Percentiles rank a stretch among this genome's conserved stretches.
Evolutionary conservation across 1,140 invertebrate species (phyloP).

Genomic region (Uloborus diversus): DNA sequence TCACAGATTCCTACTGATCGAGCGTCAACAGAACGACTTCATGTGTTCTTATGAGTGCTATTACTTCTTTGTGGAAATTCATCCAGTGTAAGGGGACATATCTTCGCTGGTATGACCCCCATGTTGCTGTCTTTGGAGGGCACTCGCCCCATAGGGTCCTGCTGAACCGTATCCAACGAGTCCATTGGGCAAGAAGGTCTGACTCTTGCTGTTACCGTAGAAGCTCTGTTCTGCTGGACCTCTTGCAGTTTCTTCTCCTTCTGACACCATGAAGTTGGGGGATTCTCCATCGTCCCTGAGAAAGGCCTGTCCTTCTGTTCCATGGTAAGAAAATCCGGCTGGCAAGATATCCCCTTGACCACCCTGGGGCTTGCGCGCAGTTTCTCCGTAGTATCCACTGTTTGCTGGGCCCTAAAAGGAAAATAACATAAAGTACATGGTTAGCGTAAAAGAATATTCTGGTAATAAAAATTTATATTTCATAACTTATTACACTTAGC

Average conservation of each 20-base stretch:
- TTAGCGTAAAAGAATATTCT: too few relatives aligned
- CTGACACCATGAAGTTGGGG: conserved; percentile 23
- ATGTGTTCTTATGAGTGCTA: too few relatives aligned
- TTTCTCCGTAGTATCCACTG: not conserved
- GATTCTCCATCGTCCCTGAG: conserved; percentile 23
- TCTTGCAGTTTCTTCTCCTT: not conserved
- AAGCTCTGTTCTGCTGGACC: conserved; percentile 35
- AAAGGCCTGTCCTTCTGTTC: conserved; percentile 38
- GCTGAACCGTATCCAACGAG: conserved; percentile 24
- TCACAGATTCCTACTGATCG: too few relatives aligned
- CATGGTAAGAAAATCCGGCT: conserved; percentile 44
- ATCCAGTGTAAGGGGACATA: too few relatives aligned
- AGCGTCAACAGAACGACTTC: too few relatives aligned
- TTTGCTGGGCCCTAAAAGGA: not conserved
- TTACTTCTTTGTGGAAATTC: too few relatives aligned
- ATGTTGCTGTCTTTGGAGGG: too few relatives aligned
- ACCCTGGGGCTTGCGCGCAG: not conserved
- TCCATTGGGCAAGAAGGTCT: conserved; percentile 12
- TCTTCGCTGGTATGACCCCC: too few relatives aligned
- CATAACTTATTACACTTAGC: too few relatives aligned
- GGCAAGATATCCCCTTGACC: not conserved
- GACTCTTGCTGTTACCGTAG: not conserved
- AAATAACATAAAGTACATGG: too few relatives aligned
- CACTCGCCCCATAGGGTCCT: not conserved
- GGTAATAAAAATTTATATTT: too few relatives aligned